A percentile compares a stretch with the other conserved stretches of the same genome.
Conservation (phyloP, 2,888 invertebrate species). For the Tetanocera ferruginea region DNA sequence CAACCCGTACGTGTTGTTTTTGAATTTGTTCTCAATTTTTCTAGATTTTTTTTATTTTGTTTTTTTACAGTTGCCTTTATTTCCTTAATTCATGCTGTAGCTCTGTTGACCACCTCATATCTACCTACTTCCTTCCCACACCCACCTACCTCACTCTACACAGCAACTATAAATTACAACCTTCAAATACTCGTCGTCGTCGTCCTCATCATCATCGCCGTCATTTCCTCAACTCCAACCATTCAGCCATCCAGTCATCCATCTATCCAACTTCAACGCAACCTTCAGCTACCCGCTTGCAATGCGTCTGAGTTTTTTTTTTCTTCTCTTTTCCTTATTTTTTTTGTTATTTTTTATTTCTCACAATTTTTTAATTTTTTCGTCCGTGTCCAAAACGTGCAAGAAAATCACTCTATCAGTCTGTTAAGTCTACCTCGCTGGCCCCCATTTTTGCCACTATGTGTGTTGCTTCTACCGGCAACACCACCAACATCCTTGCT, state of each 20-base stretch:
- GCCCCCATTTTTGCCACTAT: neutral
- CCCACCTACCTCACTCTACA: neutral
- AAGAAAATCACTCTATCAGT: conserved; percentile 30
- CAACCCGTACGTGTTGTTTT: neutral
- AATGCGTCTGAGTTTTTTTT: neutral
- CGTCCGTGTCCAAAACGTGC: conserved; percentile 25
- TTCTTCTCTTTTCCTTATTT: neutral
- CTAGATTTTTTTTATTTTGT: neutral
- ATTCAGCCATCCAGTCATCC: neutral
- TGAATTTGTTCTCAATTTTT: neutral
- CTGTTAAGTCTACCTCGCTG: neutral
- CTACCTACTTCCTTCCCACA: neutral
- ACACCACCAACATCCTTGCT: neutral
- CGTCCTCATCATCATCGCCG: neutral
- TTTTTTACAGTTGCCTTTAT: neutral
- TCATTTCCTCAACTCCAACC: neutral
- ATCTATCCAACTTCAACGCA: neutral
- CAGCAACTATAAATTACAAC: conserved; percentile 22
- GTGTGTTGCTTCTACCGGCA: neutral
- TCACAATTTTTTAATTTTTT: conserved; percentile 26
- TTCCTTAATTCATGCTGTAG: neutral
- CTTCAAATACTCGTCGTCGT: conserved; percentile 25
- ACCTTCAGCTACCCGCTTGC: neutral
- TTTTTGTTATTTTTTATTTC: neutral
- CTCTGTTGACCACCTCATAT: neutral